A percentile compares a stretch with the other conserved stretches of the same genome.
Conservation (phyloP, 2,113 vertebrate species). For the Thryonomys swinderianus region DNA sequence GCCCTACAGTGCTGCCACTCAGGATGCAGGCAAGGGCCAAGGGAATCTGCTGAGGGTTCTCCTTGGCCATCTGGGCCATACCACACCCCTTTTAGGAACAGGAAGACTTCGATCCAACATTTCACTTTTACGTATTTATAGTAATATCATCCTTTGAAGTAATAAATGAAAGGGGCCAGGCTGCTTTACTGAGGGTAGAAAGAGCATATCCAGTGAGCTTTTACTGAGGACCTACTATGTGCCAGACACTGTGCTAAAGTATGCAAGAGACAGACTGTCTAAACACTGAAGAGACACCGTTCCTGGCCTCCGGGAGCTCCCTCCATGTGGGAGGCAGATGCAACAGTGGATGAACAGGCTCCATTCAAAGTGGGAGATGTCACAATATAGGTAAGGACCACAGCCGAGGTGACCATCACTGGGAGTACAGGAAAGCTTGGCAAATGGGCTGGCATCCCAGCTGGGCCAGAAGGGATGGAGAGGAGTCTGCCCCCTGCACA, state of each 20-base stretch:
- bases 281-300: background rate
- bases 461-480: background rate
- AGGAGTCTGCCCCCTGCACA: background rate
- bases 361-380: background rate
- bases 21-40: background rate
- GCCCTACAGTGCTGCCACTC: background rate
- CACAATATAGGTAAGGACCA: rapidly evolving
- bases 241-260: background rate
- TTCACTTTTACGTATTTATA: background rate
- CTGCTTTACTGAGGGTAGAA: background rate
- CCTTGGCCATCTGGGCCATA: background rate
- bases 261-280: background rate
- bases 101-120: background rate
- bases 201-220: background rate
- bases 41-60: background rate
- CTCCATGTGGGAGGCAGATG: background rate
- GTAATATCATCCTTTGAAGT: background rate
- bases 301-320: background rate
- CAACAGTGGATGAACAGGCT: background rate
- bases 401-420: background rate
- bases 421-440: background rate
- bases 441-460: background rate
- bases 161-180: background rate
- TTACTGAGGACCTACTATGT: background rate
- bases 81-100: background rate